phyloP scores from a whole-genome alignment of 2,797 vertebrate genomes.

The Hafferia zeledoni region DNA sequence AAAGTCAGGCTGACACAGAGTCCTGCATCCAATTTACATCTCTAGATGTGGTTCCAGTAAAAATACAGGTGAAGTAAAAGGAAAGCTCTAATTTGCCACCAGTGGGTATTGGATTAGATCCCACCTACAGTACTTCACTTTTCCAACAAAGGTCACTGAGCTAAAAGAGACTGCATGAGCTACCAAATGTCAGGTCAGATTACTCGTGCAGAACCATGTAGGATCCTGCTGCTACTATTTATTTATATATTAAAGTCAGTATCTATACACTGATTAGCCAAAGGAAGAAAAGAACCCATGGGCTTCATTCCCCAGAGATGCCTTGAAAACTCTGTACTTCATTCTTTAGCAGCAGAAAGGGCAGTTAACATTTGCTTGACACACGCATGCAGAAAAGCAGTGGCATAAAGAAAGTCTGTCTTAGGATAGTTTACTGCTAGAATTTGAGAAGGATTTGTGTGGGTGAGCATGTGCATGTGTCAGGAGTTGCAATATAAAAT shows the following conservation, averaged over 20 bases:
- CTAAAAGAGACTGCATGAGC: neutral
- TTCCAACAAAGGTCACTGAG: slow-evolving; percentile 36
- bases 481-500: neutral
- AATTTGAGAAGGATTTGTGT: neutral
- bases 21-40: neutral
- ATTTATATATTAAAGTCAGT: neutral
- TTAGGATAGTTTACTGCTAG: neutral
- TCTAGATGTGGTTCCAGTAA: neutral
- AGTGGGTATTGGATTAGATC: neutral
- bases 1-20: neutral
- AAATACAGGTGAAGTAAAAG: neutral
- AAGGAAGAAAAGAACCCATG: neutral
- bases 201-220: neutral
- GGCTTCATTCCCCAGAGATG: neutral
- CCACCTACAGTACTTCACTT: neutral
- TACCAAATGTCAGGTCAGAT: slow-evolving; percentile 20
- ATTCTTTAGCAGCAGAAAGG: neutral
- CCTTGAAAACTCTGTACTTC: neutral
- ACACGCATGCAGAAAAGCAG: neutral
- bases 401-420: neutral
- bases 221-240: neutral
- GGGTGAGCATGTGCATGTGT: neutral
- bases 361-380: neutral
- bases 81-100: neutral
- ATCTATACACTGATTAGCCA: neutral